Percentiles rank a stretch among this genome's conserved stretches.
Conservation (phyloP, 2,797 vertebrate species). For the Micromesistius poutassou region DNA sequence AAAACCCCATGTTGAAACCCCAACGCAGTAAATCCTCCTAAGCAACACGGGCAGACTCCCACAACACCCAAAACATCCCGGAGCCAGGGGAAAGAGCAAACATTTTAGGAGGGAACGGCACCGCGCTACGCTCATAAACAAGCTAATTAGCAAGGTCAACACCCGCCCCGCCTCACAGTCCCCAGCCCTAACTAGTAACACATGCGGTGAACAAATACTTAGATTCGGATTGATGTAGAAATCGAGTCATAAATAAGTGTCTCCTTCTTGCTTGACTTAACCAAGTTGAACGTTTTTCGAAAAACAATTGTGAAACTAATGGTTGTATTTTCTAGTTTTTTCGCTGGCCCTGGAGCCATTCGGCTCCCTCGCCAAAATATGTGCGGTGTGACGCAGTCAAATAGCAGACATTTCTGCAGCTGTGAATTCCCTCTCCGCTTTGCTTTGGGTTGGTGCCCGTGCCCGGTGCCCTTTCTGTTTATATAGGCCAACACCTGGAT, state of each 20-base stretch:
- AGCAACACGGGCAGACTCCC: neutral
- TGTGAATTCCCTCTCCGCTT: slow-evolving; percentile 5
- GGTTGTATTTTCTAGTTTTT: neutral
- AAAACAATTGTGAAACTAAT: no score
- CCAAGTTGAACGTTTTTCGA: no score
- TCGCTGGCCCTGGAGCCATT: no score
- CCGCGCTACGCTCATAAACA: neutral
- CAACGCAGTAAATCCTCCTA: neutral
- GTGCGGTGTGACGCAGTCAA: neutral
- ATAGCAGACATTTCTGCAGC: slow-evolving; percentile 15
- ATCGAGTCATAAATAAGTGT: no score
- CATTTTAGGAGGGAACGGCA: no score
- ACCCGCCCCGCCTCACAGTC: neutral
- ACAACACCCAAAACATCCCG: neutral
- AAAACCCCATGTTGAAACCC: neutral
- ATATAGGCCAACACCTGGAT: slow-evolving; percentile 38
- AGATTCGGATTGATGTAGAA: no score
- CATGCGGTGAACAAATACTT: neutral
- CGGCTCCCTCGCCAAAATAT: no score
- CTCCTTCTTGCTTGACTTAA: no score
- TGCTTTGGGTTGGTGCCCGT: slow-evolving; percentile 9
- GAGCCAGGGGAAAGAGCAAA: no score
- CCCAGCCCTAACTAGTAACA: neutral
- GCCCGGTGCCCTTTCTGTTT: slow-evolving; percentile 8
- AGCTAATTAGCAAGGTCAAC: neutral